Percentiles rank a stretch among this genome's conserved stretches.
Evolutionary conservation across 2,797 vertebrate genomes (phyloP).

Genomic region (Argya squamiceps): DNA sequence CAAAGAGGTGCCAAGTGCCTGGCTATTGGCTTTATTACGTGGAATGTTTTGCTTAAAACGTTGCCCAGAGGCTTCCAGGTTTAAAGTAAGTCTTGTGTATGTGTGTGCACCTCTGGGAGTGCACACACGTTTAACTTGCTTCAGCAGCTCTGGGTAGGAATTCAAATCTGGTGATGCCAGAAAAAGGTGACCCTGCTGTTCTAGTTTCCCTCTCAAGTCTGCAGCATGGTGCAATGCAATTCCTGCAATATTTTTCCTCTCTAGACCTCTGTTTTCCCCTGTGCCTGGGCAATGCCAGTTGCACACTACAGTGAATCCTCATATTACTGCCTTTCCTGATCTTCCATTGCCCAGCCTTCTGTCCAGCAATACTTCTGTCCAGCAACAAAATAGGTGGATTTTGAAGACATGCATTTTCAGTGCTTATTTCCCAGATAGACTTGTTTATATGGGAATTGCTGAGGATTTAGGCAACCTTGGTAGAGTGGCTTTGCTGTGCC

Average conservation of each 20-base stretch:
- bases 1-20: neutral
- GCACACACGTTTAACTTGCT: neutral
- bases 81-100: neutral
- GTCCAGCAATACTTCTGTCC: neutral
- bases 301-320: neutral
- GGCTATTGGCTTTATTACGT: neutral
- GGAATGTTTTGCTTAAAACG: neutral
- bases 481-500: fast-evolving
- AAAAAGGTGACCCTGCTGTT: fast-evolving
- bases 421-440: neutral
- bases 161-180: neutral
- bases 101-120: neutral
- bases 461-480: neutral
- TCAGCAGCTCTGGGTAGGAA: neutral
- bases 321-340: neutral
- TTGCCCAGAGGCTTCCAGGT: neutral
- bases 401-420: neutral
- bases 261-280: neutral
- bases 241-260: neutral
- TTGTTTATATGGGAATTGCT: neutral
- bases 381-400: neutral
- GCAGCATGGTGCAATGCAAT: neutral
- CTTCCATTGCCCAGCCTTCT: neutral
- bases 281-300: fast-evolving
- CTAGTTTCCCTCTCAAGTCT: neutral